Percentiles rank a stretch among this genome's conserved stretches.
Evolutionary conservation across 2,113 vertebrate genomes (phyloP).

Genomic region (Otus sunia): DNA sequence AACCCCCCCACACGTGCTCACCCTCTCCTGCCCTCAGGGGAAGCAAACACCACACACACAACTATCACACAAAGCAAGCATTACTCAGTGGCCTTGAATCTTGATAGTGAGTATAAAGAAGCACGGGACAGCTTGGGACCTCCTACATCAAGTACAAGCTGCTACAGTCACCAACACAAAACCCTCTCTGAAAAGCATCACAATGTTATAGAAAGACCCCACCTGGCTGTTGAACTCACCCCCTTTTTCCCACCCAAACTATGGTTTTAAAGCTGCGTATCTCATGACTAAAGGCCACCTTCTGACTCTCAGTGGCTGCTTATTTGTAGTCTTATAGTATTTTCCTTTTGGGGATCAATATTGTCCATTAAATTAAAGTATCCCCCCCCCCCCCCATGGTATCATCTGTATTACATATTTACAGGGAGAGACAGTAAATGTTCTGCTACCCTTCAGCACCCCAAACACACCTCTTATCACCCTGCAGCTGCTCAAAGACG

Average conservation of each 20-base stretch:
- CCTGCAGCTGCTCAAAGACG: background rate
- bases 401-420: background rate
- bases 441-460: background rate
- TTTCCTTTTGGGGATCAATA: background rate
- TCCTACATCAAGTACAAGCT: background rate
- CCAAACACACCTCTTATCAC: background rate
- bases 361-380: background rate
- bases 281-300: background rate
- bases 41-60: background rate
- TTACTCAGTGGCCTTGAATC: background rate
- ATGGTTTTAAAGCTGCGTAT: background rate
- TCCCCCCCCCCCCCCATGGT: too few species aligned
- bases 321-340: background rate
- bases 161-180: background rate
- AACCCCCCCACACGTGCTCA: background rate
- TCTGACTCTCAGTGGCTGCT: background rate
- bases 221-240: background rate
- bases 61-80: background rate
- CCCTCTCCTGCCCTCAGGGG: background rate
- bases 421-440: too few species aligned
- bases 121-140: background rate
- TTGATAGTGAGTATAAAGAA: background rate
- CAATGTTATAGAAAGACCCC: background rate
- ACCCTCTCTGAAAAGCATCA: background rate
- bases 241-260: background rate